Evolutionary conservation across 1,140 invertebrate species (phyloP).

Genomic region (Euwallacea similis): DNA sequence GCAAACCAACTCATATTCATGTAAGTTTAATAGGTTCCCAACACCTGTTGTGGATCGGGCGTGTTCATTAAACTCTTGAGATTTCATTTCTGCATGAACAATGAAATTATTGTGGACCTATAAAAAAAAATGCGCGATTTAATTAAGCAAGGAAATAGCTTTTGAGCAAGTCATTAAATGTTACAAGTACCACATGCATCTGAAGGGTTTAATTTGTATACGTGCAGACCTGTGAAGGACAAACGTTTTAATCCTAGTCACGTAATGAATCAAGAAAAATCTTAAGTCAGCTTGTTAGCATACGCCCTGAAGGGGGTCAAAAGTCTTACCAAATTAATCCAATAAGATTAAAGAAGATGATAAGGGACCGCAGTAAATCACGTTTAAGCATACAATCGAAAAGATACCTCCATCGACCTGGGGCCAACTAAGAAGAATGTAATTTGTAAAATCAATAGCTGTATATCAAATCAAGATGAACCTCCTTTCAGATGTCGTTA

Average conservation of each 20-base stretch:
- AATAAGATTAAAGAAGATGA: too few relatives aligned
- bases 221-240: too few relatives aligned
- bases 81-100: background rate
- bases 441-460: too few relatives aligned
- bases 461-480: too few relatives aligned
- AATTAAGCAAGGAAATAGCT: background rate
- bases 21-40: too few relatives aligned
- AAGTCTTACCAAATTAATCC: background rate
- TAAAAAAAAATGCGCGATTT: background rate
- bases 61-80: conserved; percentile 3
- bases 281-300: background rate
- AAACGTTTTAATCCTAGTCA: too few relatives aligned
- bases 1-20: background rate
- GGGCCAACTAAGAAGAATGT: too few relatives aligned
- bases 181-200: background rate
- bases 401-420: background rate
- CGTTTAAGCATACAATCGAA: background rate
- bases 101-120: background rate
- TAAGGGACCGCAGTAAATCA: background rate
- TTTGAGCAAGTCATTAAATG: conserved; percentile 1
- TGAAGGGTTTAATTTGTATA: too few relatives aligned
- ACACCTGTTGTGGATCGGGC: background rate
- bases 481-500: too few relatives aligned
- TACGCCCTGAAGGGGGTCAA: background rate
- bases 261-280: background rate